These are phyloP conservation scores for Pipistrellus pipistrellus DNA, from an alignment of 2,797 vertebrate species.

Conservation along the genomic window DNA sequence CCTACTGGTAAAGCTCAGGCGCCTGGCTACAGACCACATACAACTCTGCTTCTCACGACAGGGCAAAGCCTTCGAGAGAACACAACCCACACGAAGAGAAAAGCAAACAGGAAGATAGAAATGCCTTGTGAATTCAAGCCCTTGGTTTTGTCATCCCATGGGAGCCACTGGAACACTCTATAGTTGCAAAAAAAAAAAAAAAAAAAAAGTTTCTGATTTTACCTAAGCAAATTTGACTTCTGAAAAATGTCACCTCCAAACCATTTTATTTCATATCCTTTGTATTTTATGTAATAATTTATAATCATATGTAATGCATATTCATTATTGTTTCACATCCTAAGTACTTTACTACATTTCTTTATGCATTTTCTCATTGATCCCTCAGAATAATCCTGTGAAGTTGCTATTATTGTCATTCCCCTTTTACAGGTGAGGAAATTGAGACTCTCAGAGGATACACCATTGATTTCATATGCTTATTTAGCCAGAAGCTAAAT, in stretches of 20 bases:
- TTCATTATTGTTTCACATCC: neutral
- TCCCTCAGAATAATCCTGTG: neutral
- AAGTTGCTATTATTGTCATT: neutral
- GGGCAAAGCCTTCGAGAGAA: neutral
- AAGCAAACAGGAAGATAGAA: neutral
- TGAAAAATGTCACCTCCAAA: slow-evolving; percentile 28
- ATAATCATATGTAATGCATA: neutral
- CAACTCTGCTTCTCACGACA: neutral
- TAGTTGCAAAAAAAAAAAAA: neutral
- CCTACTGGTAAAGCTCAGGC: neutral
- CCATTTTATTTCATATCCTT: neutral
- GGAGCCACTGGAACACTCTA: neutral
- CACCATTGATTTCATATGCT: neutral
- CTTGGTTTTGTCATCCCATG: neutral
- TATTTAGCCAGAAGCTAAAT: neutral
- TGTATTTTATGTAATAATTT: neutral
- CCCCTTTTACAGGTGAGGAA: neutral
- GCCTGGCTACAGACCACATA: neutral
- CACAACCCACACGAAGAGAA: neutral
- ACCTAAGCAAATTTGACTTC: neutral
- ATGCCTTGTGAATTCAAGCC: neutral
- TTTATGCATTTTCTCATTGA: neutral
- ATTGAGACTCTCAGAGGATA: neutral
- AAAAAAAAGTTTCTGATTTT: neutral
- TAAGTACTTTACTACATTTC: neutral